These are phyloP conservation scores for Pemphigus obesinymphae DNA, from an alignment of 1,140 invertebrate genomes.

Conservation along the genomic window DNA sequence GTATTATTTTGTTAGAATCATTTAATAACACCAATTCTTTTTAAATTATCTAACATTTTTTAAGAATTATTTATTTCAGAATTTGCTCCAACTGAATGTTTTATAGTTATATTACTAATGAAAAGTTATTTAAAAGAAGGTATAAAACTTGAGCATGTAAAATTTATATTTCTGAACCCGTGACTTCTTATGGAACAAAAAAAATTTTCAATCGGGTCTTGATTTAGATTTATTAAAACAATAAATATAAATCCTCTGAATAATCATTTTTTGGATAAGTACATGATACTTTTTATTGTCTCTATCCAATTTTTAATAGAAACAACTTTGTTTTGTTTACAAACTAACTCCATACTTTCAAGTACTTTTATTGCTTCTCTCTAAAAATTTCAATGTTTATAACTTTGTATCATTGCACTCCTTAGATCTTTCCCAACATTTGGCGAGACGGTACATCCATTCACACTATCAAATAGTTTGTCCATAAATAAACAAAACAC, in stretches of 20 bases:
- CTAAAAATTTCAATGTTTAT: not conserved
- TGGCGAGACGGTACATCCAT: not conserved
- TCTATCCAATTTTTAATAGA: not conserved
- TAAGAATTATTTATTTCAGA: not conserved
- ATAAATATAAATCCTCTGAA: not conserved
- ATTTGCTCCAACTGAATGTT: not conserved
- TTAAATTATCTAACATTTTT: not conserved
- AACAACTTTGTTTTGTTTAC: not conserved
- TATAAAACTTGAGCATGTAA: not conserved
- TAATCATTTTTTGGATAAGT: not conserved
- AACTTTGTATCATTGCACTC: not conserved
- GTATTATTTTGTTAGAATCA: not conserved
- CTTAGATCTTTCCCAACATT: not conserved
- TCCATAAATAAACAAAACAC: not conserved
- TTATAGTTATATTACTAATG: not conserved
- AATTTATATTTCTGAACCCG: not conserved
- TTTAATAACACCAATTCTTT: not conserved
- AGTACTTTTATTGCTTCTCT: not conserved
- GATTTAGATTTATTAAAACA: not conserved
- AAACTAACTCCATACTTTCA: not conserved
- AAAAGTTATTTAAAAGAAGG: not conserved
- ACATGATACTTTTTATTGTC: not conserved
- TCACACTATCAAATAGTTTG: not conserved
- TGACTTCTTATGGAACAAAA: no score
- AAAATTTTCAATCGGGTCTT: no score